phyloP scores from a whole-genome alignment of 2,888 invertebrate species.

The Morpho helenor region DNA sequence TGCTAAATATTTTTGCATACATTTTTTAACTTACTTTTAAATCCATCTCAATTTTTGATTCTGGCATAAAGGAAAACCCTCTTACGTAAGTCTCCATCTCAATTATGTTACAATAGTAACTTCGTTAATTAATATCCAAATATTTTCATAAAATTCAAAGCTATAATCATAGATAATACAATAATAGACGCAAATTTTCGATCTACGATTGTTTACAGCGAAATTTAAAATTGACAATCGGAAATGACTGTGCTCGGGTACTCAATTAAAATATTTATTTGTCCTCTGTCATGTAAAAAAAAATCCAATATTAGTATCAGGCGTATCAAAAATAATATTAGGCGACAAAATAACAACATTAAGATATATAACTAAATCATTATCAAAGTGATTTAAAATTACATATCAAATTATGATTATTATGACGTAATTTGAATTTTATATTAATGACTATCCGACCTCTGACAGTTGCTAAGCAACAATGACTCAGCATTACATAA shows the following conservation, averaged over 20 bases:
- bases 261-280: background rate
- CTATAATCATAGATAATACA: too few relatives aligned
- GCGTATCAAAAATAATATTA: too few relatives aligned
- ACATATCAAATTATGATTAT: background rate
- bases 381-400: too few relatives aligned
- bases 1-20: background rate
- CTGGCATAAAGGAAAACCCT: slow-evolving; percentile 63
- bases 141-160: background rate
- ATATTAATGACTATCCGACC: background rate
- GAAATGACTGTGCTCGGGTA: background rate
- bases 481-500: too few relatives aligned
- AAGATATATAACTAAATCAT: too few relatives aligned
- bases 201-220: slow-evolving; percentile 5
- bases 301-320: background rate
- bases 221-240: slow-evolving; percentile 17
- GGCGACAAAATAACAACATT: too few relatives aligned
- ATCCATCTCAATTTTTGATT: slow-evolving; percentile 41
- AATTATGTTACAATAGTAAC: slow-evolving; percentile 6
- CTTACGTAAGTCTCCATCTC: slow-evolving; percentile 49
- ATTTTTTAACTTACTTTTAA: slow-evolving; percentile 43
- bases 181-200: background rate
- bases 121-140: background rate
- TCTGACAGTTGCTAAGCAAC: too few relatives aligned
- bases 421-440: background rate
- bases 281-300: background rate